These are phyloP conservation scores for Rhabdomys dilectus DNA, from an alignment of 2,113 vertebrate species.

Conservation along the genomic window DNA sequence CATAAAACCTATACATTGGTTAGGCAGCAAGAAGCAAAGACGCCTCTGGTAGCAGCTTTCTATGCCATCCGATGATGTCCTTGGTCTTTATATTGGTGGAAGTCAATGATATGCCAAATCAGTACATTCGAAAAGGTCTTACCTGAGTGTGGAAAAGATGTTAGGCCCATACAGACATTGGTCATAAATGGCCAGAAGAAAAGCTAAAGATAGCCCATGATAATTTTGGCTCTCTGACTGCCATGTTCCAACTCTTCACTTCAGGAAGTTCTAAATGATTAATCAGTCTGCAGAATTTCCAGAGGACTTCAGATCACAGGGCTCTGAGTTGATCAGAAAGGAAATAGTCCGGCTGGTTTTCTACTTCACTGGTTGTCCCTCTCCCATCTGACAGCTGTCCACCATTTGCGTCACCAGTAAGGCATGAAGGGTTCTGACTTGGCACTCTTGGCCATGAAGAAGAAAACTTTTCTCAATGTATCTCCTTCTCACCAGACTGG, in stretches of 20 bases:
- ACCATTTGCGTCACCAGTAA: not conserved
- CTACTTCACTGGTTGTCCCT: not conserved
- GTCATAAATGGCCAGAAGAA: not conserved
- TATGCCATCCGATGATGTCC: accelerated
- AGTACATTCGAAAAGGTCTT: not conserved
- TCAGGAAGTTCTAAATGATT: not conserved
- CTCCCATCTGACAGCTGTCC: not conserved
- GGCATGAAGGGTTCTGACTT: not conserved
- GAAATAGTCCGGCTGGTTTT: constrained; percentile 1
- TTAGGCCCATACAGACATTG: not conserved
- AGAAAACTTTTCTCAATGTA: not conserved
- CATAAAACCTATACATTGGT: too few species aligned
- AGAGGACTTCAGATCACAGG: not conserved
- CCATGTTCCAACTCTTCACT: not conserved
- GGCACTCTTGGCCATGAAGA: not conserved
- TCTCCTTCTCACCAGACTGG: not conserved
- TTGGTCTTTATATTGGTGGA: not conserved
- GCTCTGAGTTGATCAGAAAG: not conserved
- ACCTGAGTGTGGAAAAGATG: not conserved
- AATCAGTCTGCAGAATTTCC: not conserved
- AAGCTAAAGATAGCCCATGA: not conserved
- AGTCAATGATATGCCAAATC: not conserved
- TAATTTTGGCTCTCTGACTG: not conserved
- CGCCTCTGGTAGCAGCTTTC: not conserved
- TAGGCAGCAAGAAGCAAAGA: not conserved